Base-by-base conservation (phyloP, 2,113 vertebrate genomes). In the Gorsachius goisagi region DNA sequence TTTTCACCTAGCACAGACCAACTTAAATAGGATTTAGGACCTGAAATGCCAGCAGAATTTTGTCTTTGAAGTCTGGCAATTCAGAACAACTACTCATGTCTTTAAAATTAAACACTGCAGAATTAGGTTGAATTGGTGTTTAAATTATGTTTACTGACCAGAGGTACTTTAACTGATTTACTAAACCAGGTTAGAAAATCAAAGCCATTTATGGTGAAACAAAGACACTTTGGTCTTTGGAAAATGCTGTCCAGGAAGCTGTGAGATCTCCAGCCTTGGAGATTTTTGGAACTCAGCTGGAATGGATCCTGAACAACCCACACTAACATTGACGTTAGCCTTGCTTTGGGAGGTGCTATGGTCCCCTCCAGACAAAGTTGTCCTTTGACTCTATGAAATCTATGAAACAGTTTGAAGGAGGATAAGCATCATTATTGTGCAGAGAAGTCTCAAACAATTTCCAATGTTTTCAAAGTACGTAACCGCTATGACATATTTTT, bases 311-410 rank as follows among this genome's bases (percentile, higher is more conserved):
- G n/a, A n/a, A 8, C 56, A 55, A 6, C 23, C 5, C 5, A 1
- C n/a, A 12, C 26, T 18, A 32, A 49, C 52, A 23, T 7, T 20
- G 14, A 26, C 0, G 2, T 19, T 55, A 28, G 13, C 49, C 19
- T 62, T 72, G 49, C 75, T 72, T 39, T 33, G 33, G 56, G 22
- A 71, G 33, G 33, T 4, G 2, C 32, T 11, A 3, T 39, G 28
- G n/a, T 27, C 18, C 45, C 17, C 37, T 45, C 63, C 53, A 44
- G 15, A 10, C 32, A 32, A 37, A 14, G 7, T 15, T 47, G n/a
- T 71, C 23, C 18, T 71, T 44, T 62, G 27, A 37, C 16, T 53
- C 53, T n/a, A 15, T 20, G 66, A 58, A 27, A 49, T 39, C 10
- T 71, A 11, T 39, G n/a, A 71, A 69, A 14, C 39, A 30, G 41